phyloP scores from a whole-genome alignment of 1,140 invertebrate genomes.

The Cydia fagiglandana region DNA sequence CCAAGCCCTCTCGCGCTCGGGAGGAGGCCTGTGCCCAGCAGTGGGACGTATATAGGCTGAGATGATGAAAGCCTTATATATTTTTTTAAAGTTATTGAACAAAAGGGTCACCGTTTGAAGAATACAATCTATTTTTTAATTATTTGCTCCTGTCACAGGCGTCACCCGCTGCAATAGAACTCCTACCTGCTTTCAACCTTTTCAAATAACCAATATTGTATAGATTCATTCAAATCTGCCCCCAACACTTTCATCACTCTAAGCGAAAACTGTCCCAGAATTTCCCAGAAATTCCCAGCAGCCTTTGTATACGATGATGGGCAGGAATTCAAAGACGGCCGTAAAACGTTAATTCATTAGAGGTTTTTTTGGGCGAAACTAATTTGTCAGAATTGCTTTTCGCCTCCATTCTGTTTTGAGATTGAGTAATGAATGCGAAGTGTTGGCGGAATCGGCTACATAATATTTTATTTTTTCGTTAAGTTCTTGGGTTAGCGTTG shows the following conservation, averaged over 20 bases:
- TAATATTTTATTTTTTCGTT: neutral
- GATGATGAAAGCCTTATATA: too few relatives aligned
- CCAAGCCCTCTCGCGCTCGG: too few relatives aligned
- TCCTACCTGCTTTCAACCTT: constrained; percentile 1
- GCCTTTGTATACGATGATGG: constrained; percentile 1
- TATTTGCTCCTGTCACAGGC: too few relatives aligned
- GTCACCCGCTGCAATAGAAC: too few relatives aligned
- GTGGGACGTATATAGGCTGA: too few relatives aligned
- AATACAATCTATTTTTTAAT: too few relatives aligned
- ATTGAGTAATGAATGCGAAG: constrained; percentile 16
- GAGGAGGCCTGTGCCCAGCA: too few relatives aligned
- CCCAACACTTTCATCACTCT: neutral
- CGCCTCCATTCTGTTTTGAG: constrained; percentile 7
- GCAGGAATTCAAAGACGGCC: constrained; percentile 14
- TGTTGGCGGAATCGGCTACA: neutral
- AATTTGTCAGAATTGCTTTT: constrained; percentile 29
- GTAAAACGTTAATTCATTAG: constrained; percentile 28
- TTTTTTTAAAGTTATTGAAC: too few relatives aligned
- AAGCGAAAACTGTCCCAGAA: neutral
- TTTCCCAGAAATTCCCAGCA: constrained; percentile 9
- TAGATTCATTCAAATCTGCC: neutral
- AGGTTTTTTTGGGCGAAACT: constrained; percentile 26
- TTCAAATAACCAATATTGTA: constrained; percentile 3
- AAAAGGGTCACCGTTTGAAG: too few relatives aligned
- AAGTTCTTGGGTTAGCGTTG: neutral